Evolutionary conservation across 1,140 invertebrate genomes (phyloP), one percentile per base, ranked within the genome.

Genomic region (Druon quercuslanigerum): DNA sequence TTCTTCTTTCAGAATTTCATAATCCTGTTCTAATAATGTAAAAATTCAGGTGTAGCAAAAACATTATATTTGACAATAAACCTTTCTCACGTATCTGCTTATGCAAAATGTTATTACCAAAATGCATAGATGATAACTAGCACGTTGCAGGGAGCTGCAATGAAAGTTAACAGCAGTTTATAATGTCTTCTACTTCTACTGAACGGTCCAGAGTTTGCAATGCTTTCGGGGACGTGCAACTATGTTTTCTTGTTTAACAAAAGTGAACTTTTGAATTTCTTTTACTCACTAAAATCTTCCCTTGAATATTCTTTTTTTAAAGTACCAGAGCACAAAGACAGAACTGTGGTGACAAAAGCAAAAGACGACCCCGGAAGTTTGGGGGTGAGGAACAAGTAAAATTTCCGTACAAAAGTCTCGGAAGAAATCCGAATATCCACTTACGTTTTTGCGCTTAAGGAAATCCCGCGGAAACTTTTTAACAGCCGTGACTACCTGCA

Each of bases 371-470:
- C n/a, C n/a, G 25, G 40, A 66, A 66, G 60, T 14, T 20, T 56
- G 56, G 56, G 14, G 14, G 16, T 60, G 25, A 33, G 20, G 11
- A 12, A 20, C 14, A 12, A 14, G 60, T 14, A 25, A 66, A 66
- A 66, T 66, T 66, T 66, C 60, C 33, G 60, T 66, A 66, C 33
- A 33, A 66, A 66, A 66, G 60, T 66, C 60, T 13, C 16, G 60
- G 14, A 20, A 56, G 52, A 20, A 20, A 19, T 19, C 17, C 54
- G 54, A 66, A 40, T 66, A 66, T 20, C 60, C 60, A 66, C 60
- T 66, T 66, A 66, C 60, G 60, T 66, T 66, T 66, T 66, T 66
- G 60, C 60, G 40, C 60, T 66, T 66, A 50, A 51, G 71, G 76
- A 79, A 20, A 54, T 52, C 11, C 17, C 25, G 71, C 13, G 54